Evolutionary conservation across 2,888 invertebrate species (phyloP).

Genomic region (Oegoconia quadripuncta): DNA sequence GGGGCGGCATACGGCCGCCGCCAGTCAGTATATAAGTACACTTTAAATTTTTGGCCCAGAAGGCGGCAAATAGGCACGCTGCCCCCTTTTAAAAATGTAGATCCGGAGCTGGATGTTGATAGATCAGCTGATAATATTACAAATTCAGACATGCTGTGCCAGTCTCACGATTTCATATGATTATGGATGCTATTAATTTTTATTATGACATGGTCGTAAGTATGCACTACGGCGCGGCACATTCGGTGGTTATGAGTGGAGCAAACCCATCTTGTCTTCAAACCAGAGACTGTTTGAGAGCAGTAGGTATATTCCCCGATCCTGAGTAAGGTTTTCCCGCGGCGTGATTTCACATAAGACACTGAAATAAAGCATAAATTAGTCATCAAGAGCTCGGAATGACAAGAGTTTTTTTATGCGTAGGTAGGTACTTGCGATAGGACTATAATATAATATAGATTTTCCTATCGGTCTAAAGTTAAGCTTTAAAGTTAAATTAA

Average conservation of each 20-base stretch:
- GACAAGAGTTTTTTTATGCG: not conserved
- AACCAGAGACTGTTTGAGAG: slow-evolving; percentile 10
- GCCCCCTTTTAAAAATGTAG: too few relatives aligned
- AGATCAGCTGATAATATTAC: too few relatives aligned
- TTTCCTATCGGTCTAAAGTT: too few relatives aligned
- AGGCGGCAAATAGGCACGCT: too few relatives aligned
- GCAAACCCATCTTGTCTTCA: slow-evolving; percentile 34
- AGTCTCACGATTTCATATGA: too few relatives aligned
- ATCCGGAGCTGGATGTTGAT: too few relatives aligned
- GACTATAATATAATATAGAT: not conserved
- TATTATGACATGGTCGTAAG: not conserved
- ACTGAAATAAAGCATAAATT: slow-evolving; percentile 17
- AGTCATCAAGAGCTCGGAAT: too few relatives aligned
- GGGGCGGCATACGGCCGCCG: too few relatives aligned
- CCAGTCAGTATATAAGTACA: too few relatives aligned
- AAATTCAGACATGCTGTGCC: too few relatives aligned
- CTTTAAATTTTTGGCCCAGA: too few relatives aligned
- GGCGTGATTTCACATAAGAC: slow-evolving; percentile 21
- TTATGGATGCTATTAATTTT: slow-evolving; percentile 1
- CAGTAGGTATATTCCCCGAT: slow-evolving; percentile 31
- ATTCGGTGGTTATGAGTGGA: slow-evolving; percentile 32
- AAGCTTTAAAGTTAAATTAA: too few relatives aligned
- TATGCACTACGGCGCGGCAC: slow-evolving; percentile 24
- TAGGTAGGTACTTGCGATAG: not conserved
- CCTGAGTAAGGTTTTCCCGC: slow-evolving; percentile 23